Conservation (phyloP, 2,888 invertebrate species). For the Scaptomyza caliginosa region DNA sequence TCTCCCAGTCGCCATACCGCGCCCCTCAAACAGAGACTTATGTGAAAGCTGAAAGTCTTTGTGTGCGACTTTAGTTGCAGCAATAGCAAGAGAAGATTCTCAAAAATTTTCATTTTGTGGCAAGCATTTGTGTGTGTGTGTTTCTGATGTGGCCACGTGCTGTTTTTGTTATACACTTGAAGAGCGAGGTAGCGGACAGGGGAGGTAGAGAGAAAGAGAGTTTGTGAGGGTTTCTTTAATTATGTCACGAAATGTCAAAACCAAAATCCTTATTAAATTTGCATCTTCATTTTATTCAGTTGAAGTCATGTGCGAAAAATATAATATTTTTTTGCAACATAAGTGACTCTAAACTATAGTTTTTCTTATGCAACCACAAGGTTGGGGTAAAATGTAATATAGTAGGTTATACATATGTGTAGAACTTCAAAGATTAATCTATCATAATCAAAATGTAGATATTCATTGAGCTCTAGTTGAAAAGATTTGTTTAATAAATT, state of each 20-base stretch:
- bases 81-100: constrained; percentile 53
- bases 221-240: constrained; percentile 9
- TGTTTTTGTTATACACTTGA: constrained; percentile 23
- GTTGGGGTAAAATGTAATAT: no score
- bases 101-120: constrained; percentile 31
- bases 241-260: constrained; percentile 7
- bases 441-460: no score
- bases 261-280: constrained; percentile 11
- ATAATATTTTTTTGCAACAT: not conserved
- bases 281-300: constrained; percentile 59
- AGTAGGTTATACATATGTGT: no score
- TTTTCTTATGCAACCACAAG: no score
- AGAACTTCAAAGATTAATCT: no score
- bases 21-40: constrained; percentile 21
- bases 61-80: constrained; percentile 52
- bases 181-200: no score
- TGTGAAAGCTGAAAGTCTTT: constrained; percentile 42
- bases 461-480: no score
- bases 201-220: not conserved
- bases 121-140: not conserved
- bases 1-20: not conserved
- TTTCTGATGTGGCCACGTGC: constrained; percentile 41
- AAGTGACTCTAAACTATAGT: not conserved
- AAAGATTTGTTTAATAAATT: no score
- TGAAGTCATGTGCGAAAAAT: not conserved